phyloP scores from a whole-genome alignment of 2,797 vertebrate genomes.

The Pteronotus mesoamericanus region DNA sequence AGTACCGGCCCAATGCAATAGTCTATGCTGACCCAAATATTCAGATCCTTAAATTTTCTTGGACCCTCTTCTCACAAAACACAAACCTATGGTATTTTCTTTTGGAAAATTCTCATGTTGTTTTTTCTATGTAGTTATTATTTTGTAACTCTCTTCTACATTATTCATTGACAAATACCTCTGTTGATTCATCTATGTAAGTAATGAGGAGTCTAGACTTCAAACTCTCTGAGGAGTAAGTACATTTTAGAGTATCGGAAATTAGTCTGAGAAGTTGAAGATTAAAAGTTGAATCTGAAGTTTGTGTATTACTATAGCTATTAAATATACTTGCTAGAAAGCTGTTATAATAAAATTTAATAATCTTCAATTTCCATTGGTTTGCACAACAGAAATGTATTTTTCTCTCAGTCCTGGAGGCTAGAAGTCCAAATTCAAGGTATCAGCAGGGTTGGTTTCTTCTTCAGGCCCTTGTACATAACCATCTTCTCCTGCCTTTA shows the following conservation, averaged over 20 bases:
- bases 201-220: background rate
- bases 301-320: background rate
- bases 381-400: background rate
- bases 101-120: background rate
- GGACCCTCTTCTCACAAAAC: background rate
- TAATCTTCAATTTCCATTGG: background rate
- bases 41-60: background rate
- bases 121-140: background rate
- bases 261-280: background rate
- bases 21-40: background rate
- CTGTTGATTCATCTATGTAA: background rate
- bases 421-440: background rate
- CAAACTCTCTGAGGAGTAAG: background rate
- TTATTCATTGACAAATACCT: background rate
- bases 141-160: background rate
- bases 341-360: background rate
- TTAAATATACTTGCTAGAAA: background rate
- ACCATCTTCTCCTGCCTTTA: background rate
- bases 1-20: background rate
- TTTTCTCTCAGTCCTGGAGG: background rate
- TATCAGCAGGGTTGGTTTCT: background rate
- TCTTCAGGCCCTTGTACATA: background rate
- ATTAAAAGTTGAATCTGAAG: background rate
- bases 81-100: background rate
- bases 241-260: background rate